phyloP scores from a whole-genome alignment of 1,140 invertebrate genomes.

The Myzus persicae region DNA sequence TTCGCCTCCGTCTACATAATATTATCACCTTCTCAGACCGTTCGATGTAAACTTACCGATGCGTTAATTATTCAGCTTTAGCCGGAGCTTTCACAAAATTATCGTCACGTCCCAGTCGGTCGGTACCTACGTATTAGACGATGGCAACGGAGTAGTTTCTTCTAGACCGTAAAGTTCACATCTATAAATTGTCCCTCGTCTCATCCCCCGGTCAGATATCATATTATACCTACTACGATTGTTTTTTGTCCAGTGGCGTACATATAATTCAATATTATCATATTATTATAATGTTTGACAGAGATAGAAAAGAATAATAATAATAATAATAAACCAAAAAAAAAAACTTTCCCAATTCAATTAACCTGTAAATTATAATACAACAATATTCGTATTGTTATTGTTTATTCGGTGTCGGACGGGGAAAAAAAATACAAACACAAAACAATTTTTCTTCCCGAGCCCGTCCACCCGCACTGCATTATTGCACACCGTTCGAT shows the following conservation, averaged over 20 bases:
- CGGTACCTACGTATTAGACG: not conserved
- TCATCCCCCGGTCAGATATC: not conserved
- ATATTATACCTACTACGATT: not conserved
- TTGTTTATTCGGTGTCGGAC: not conserved
- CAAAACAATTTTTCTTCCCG: not conserved
- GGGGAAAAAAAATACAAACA: not conserved
- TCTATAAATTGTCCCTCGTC: not conserved
- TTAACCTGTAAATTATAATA: slow-evolving; percentile 19
- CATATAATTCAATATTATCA: not conserved
- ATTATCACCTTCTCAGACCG: not conserved
- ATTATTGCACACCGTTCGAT: slow-evolving; percentile 29
- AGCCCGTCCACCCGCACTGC: not conserved
- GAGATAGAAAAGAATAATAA: not conserved
- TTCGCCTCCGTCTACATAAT: not conserved
- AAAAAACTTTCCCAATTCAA: not conserved
- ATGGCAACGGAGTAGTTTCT: not conserved
- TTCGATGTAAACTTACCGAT: slow-evolving; percentile 6
- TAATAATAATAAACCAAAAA: no score
- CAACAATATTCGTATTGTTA: not conserved
- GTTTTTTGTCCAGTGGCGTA: not conserved
- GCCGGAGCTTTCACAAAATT: not conserved
- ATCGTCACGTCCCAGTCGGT: not conserved
- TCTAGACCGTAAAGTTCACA: slow-evolving; percentile 21
- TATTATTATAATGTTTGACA: not conserved
- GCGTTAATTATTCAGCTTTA: slow-evolving; percentile 41